Conservation (phyloP, 2,888 invertebrate species). For the Ptychoptera contaminata region DNA sequence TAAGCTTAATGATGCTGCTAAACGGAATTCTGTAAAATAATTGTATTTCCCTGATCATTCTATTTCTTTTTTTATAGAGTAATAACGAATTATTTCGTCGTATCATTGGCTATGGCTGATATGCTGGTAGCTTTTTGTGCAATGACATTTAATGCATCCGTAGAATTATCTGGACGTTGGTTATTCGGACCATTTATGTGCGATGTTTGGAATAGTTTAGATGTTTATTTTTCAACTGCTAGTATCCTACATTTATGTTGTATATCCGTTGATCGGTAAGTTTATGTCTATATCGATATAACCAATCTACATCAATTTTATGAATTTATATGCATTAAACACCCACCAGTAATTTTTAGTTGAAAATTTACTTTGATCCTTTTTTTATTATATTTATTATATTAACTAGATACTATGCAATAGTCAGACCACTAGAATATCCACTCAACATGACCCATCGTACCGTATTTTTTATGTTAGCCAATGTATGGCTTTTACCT, state of each 20-base stretch:
- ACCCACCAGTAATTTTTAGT: background rate
- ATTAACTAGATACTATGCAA: conserved; percentile 64
- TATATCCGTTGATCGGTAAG: conserved; percentile 61
- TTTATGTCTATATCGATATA: conserved; percentile 4
- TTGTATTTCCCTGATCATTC: no score
- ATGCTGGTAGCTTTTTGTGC: conserved; percentile 88
- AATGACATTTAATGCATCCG: conserved; percentile 87
- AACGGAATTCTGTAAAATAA: no score
- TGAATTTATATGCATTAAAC: background rate
- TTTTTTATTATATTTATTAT: conserved; percentile 5
- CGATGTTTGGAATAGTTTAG: conserved; percentile 90
- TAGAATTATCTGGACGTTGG: conserved; percentile 74
- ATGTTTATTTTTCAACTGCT: conserved; percentile 88
- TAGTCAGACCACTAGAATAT: conserved; percentile 86
- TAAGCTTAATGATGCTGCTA: background rate
- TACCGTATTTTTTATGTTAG: conserved; percentile 63
- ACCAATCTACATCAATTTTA: background rate
- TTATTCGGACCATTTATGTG: conserved; percentile 83
- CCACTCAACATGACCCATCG: conserved; percentile 83
- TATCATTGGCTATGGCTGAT: conserved; percentile 84
- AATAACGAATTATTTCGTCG: conserved; percentile 92
- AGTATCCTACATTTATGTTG: conserved; percentile 89
- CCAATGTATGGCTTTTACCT: conserved; percentile 84
- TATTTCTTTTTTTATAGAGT: conserved; percentile 34
- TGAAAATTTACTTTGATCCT: conserved; percentile 4